A percentile compares a stretch with the other conserved stretches of the same genome.
Evolutionary conservation across 2,113 vertebrate genomes (phyloP).

Genomic region (Bos indicus): DNA sequence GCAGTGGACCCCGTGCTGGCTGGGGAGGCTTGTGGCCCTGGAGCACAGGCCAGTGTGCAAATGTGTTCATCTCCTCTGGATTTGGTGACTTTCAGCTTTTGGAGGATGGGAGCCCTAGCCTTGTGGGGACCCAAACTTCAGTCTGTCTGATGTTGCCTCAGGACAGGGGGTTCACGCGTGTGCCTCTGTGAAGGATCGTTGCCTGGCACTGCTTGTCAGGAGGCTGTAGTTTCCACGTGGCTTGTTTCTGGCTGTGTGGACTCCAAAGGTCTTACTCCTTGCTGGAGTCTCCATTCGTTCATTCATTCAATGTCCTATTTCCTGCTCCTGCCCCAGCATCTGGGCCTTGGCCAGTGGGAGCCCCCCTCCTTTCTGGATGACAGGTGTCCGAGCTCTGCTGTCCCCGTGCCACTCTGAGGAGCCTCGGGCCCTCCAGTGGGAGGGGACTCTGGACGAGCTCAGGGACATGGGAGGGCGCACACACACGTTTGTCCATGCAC

Average conservation of each 20-base stretch:
- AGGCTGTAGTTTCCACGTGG: background rate
- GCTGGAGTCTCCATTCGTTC: background rate
- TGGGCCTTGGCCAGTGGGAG: background rate
- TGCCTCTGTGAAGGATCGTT: background rate
- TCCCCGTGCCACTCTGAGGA: background rate
- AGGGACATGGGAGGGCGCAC: background rate
- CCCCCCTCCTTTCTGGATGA: background rate
- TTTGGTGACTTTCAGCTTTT: background rate
- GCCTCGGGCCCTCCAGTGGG: background rate
- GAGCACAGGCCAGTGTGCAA: too few species aligned
- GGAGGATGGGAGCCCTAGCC: background rate
- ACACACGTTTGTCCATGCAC: background rate
- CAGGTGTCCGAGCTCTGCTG: too few species aligned
- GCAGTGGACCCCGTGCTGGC: background rate
- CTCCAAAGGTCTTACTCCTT: background rate
- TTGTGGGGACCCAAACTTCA: background rate
- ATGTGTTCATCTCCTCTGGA: background rate
- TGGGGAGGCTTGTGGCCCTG: accelerated
- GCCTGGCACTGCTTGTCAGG: background rate
- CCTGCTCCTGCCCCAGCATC: background rate
- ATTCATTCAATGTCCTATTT: background rate
- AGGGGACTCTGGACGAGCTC: background rate
- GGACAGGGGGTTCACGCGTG: accelerated
- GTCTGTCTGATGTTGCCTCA: background rate
- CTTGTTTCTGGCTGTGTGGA: background rate